These are phyloP conservation scores for Dromius quadrimaculatus DNA, from an alignment of 2,888 invertebrate genomes.

Conservation along the genomic window DNA sequence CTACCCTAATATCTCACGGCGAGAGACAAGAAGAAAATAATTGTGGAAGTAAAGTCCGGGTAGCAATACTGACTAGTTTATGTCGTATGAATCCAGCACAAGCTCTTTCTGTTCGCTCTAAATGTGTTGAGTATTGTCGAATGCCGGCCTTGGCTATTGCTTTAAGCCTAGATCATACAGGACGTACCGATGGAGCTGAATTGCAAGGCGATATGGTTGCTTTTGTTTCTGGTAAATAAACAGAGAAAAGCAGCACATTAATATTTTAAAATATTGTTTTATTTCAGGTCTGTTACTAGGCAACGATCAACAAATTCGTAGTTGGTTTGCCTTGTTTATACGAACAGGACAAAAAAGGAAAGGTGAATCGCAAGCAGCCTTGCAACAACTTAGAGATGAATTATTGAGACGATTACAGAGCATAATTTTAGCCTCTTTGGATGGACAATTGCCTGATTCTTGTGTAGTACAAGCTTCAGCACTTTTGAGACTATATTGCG, in stretches of 20 bases:
- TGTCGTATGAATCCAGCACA: slow-evolving; percentile 92
- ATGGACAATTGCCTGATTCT: slow-evolving; percentile 73
- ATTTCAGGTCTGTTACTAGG: slow-evolving; percentile 82
- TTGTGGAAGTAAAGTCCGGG: slow-evolving; percentile 79
- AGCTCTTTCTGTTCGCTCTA: slow-evolving; percentile 84
- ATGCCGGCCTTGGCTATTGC: slow-evolving; percentile 91
- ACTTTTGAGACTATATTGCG: slow-evolving; percentile 89
- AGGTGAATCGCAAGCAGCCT: slow-evolving; percentile 79
- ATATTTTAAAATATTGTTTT: not conserved
- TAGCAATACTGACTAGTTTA: slow-evolving; percentile 81
- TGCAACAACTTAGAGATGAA: slow-evolving; percentile 81
- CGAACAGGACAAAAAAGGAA: slow-evolving; percentile 88
- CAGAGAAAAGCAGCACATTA: not conserved
- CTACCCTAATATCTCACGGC: slow-evolving; percentile 86
- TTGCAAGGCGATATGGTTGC: slow-evolving; percentile 65
- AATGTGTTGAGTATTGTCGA: slow-evolving; percentile 89
- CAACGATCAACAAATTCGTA: slow-evolving; percentile 87
- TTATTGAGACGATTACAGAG: slow-evolving; percentile 77
- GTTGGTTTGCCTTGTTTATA: slow-evolving; percentile 94
- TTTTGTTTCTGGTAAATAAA: slow-evolving; percentile 77
- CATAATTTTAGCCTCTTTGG: slow-evolving; percentile 74
- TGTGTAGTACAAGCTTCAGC: slow-evolving; percentile 90
- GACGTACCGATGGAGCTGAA: slow-evolving; percentile 57
- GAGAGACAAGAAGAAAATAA: slow-evolving; percentile 92
- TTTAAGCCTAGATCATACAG: slow-evolving; percentile 78